phyloP scores from a whole-genome alignment of 2,888 invertebrate genomes.

The Plusia festucae region DNA sequence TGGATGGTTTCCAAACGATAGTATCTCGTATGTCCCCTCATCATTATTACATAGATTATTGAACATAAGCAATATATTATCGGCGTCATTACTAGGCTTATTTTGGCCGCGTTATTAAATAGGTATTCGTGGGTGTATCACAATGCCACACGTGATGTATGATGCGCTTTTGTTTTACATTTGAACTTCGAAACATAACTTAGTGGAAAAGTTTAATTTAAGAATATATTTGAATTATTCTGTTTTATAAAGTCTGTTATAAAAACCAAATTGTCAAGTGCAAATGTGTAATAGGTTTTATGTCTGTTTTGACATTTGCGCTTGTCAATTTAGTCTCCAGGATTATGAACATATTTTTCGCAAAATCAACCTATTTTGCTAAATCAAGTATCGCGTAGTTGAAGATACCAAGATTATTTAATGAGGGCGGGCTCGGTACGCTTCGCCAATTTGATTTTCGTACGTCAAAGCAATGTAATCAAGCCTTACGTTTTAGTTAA shows the following conservation, averaged over 20 bases:
- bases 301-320: too few species aligned
- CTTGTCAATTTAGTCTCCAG: too few species aligned
- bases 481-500: constrained; percentile 28
- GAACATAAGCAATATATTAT: constrained; percentile 24
- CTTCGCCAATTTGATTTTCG: constrained; percentile 23
- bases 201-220: background rate
- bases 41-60: constrained; percentile 36
- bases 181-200: background rate
- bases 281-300: too few species aligned
- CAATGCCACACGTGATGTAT: background rate
- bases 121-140: background rate
- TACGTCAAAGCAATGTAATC: constrained; percentile 15
- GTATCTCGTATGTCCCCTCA: constrained; percentile 41
- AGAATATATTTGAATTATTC: too few species aligned
- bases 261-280: too few species aligned
- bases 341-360: too few species aligned
- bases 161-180: constrained; percentile 2
- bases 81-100: constrained; percentile 30
- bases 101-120: constrained; percentile 10
- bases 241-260: background rate
- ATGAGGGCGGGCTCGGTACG: constrained; percentile 7
- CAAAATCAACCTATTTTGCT: too few species aligned
- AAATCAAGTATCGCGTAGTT: constrained; percentile 16
- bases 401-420: constrained; percentile 26
- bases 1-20: constrained; percentile 57